Conservation (phyloP, 2,888 invertebrate genomes). For the Cosmia trapezina region DNA sequence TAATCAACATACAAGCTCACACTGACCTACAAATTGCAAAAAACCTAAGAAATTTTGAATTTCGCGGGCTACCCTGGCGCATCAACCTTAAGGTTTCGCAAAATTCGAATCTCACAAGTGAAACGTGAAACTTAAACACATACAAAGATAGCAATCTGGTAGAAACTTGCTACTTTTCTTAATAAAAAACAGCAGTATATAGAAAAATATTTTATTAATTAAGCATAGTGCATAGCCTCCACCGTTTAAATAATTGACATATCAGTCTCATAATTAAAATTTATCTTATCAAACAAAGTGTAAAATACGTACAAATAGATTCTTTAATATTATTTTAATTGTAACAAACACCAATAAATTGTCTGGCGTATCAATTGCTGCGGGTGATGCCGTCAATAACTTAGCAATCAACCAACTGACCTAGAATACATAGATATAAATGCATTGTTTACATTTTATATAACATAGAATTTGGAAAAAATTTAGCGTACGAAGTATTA, state of each 20-base stretch:
- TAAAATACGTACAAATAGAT: slow-evolving; percentile 3
- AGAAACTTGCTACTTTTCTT: too few species aligned
- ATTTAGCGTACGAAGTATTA: neutral
- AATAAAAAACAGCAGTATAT: neutral
- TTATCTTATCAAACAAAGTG: slow-evolving; percentile 11
- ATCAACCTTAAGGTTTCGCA: too few species aligned
- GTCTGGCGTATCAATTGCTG: too few species aligned
- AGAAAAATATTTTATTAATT: slow-evolving; percentile 37
- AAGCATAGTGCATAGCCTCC: slow-evolving; percentile 52
- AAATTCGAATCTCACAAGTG: too few species aligned
- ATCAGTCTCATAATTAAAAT: slow-evolving; percentile 48
- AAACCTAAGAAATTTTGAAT: too few species aligned
- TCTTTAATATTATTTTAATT: slow-evolving; percentile 26
- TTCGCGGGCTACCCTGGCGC: too few species aligned
- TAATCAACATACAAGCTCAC: too few species aligned
- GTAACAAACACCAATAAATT: slow-evolving; percentile 3
- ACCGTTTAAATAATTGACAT: slow-evolving; percentile 39
- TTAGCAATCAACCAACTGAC: neutral
- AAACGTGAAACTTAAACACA: too few species aligned
- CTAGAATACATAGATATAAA: slow-evolving; percentile 7
- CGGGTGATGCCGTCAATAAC: too few species aligned
- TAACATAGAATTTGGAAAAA: neutral
- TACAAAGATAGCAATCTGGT: too few species aligned
- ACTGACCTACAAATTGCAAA: too few species aligned
- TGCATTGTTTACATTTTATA: slow-evolving; percentile 5